These are phyloP conservation scores for Salminus brasiliensis DNA, from an alignment of 2,113 vertebrate species.

Conservation along the genomic window DNA sequence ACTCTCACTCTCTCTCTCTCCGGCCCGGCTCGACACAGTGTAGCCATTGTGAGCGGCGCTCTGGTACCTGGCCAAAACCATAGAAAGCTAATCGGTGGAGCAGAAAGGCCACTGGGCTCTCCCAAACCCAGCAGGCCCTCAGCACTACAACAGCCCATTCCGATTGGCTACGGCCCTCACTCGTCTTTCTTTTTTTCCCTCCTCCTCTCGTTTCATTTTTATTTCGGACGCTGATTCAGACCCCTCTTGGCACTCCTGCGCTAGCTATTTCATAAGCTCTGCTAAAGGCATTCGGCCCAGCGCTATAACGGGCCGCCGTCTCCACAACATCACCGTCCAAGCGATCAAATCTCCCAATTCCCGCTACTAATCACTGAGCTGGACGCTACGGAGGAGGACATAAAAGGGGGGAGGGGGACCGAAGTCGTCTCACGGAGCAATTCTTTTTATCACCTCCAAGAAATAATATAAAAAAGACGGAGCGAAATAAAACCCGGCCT, in stretches of 20 bases:
- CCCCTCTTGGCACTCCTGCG: constrained; percentile 63
- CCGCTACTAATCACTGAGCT: constrained; percentile 40
- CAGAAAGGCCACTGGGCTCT: constrained; percentile 66
- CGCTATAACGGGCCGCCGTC: constrained; percentile 65
- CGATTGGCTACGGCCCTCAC: constrained; percentile 48
- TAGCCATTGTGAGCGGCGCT: constrained; percentile 67
- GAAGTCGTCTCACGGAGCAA: neutral
- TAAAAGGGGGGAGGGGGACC: neutral
- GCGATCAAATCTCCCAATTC: constrained; percentile 55
- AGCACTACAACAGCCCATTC: neutral
- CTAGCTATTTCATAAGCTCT: constrained; percentile 69
- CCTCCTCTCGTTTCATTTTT: constrained; percentile 51
- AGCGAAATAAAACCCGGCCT: neutral
- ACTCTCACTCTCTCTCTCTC: constrained; percentile 19
- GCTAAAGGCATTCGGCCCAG: constrained; percentile 70
- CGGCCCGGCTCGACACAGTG: constrained; percentile 66
- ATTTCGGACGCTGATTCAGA: constrained; percentile 60
- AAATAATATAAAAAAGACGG: no score
- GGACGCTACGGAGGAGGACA: constrained; percentile 11
- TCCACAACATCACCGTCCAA: constrained; percentile 60
- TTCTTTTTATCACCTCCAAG: neutral
- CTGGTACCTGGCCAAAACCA: constrained; percentile 67
- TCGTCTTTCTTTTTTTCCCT: constrained; percentile 32
- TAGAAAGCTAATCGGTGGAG: constrained; percentile 73
- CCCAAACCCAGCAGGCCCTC: constrained; percentile 66